A percentile compares a stretch with the other conserved stretches of the same genome.
These are phyloP conservation scores for Aquatica leii DNA, from an alignment of 2,888 invertebrate species.

Conservation along the genomic window DNA sequence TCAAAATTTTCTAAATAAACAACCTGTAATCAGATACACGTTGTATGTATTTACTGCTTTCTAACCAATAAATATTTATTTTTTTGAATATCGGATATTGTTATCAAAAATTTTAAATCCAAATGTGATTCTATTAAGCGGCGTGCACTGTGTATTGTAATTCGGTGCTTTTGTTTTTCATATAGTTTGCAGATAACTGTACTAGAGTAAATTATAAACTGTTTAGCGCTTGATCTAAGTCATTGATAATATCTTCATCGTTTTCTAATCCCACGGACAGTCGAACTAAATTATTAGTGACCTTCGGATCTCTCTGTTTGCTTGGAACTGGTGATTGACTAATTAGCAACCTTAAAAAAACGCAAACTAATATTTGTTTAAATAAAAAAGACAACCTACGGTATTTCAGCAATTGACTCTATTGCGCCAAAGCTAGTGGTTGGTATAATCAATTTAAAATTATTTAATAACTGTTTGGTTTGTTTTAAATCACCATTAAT, in stretches of 20 bases:
- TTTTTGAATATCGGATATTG: too few species aligned
- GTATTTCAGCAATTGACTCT: slow-evolving; percentile 90
- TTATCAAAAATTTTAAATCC: too few species aligned
- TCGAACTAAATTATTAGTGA: slow-evolving; percentile 84
- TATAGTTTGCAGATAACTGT: too few species aligned
- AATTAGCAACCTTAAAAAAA: slow-evolving; percentile 79
- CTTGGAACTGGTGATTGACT: slow-evolving; percentile 92
- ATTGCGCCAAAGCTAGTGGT: slow-evolving; percentile 94
- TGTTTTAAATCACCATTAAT: slow-evolving; percentile 57
- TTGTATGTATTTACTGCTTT: too few species aligned
- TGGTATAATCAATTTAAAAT: slow-evolving; percentile 79
- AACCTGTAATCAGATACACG: too few species aligned
- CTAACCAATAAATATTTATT: too few species aligned
- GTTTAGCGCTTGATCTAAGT: slow-evolving; percentile 83
- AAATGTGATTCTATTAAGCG: too few species aligned
- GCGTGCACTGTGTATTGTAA: too few species aligned
- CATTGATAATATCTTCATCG: slow-evolving; percentile 81
- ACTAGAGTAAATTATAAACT: slow-evolving; percentile 43
- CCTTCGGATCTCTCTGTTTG: slow-evolving; percentile 78
- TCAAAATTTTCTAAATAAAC: too few species aligned
- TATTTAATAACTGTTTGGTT: slow-evolving; percentile 45
- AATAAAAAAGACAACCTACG: too few species aligned
- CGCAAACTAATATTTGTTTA: slow-evolving; percentile 4
- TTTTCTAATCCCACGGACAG: slow-evolving; percentile 93
- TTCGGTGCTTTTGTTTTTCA: too few species aligned